These are phyloP conservation scores for Drosophila suzukii DNA, from an alignment of 1,140 invertebrate species.

Conservation along the genomic window DNA sequence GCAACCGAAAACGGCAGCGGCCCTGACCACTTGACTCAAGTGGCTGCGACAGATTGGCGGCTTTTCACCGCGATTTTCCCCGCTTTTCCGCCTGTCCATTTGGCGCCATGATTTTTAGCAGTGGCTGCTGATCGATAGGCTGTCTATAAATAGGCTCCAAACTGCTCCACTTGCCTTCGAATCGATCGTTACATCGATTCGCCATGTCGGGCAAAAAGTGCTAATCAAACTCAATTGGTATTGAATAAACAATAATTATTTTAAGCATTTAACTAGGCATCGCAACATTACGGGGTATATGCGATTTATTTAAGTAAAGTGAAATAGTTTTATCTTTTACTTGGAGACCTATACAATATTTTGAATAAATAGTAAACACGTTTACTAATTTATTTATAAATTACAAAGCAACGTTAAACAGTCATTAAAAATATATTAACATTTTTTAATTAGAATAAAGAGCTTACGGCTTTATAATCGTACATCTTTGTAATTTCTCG, in stretches of 20 bases:
- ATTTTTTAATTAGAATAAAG: not conserved
- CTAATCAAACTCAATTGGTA: slow-evolving; percentile 35
- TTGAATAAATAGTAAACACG: no score
- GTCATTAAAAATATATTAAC: not conserved
- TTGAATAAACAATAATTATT: slow-evolving; percentile 44
- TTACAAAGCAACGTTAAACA: not conserved
- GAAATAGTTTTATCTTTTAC: no score
- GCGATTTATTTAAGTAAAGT: not conserved
- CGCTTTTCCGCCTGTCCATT: not conserved
- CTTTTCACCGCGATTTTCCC: not conserved
- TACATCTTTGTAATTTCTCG: slow-evolving; percentile 17
- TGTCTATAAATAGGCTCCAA: slow-evolving; percentile 52
- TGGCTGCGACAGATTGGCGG: slow-evolving; percentile 42
- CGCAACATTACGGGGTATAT: not conserved
- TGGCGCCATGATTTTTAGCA: slow-evolving; percentile 54
- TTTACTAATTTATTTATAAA: no score
- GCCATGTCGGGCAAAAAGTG: slow-evolving; percentile 31
- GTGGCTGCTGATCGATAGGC: slow-evolving; percentile 26
- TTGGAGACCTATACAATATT: no score
- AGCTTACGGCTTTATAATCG: not conserved
- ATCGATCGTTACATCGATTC: slow-evolving; percentile 32
- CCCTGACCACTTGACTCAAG: slow-evolving; percentile 64
- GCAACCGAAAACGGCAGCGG: slow-evolving; percentile 72
- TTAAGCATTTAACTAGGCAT: slow-evolving; percentile 7
- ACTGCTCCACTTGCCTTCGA: slow-evolving; percentile 18